A percentile compares a stretch with the other conserved stretches of the same genome.
phyloP scores from a whole-genome alignment of 2,888 invertebrate species.

The Aphidoletes aphidimyza region DNA sequence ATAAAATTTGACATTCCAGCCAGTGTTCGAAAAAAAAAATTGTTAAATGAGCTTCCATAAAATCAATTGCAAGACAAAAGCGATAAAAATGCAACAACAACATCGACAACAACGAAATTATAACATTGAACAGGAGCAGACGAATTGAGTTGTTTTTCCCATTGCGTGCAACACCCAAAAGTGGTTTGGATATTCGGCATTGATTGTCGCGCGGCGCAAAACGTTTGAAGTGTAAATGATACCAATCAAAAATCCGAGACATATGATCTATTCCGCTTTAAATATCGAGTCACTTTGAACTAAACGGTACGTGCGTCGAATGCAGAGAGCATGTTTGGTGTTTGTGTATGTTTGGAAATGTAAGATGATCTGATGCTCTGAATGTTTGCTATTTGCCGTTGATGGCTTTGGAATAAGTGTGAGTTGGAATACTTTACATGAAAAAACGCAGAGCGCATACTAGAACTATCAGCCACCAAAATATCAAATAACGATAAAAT shows the following conservation, averaged over 20 bases:
- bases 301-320: background rate
- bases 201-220: background rate
- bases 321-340: too few species aligned
- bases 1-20: too few species aligned
- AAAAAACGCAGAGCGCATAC: background rate
- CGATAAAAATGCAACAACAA: too few species aligned
- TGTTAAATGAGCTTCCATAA: too few species aligned
- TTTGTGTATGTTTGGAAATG: background rate
- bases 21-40: too few species aligned
- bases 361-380: background rate
- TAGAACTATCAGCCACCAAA: conserved; percentile 18
- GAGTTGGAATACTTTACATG: background rate
- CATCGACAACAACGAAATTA: too few species aligned
- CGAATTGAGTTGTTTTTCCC: too few species aligned
- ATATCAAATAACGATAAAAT: conserved; percentile 44
- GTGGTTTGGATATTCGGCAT: too few species aligned
- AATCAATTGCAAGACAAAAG: too few species aligned
- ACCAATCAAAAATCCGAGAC: conserved; percentile 43
- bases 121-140: too few species aligned
- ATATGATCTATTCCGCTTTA: conserved; percentile 46
- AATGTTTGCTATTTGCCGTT: too few species aligned
- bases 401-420: background rate
- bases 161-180: too few species aligned
- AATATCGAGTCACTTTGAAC: conserved; percentile 10
- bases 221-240: conserved; percentile 38